Conservation (phyloP, 1,140 invertebrate species). For the Formica selysi region DNA sequence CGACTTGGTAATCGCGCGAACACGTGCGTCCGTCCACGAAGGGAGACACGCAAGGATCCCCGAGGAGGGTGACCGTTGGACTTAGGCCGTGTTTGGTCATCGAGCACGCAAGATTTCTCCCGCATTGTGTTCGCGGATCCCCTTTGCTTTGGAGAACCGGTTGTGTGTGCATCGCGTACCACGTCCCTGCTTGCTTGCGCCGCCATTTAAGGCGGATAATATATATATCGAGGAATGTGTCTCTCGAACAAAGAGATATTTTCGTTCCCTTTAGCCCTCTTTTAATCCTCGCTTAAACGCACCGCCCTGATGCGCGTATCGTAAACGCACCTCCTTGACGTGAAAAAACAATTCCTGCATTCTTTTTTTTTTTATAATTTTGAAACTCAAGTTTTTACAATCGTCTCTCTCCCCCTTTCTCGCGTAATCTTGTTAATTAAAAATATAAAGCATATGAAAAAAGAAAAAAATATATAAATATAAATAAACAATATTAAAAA, state of each 20-base stretch:
- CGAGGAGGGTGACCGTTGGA: conserved; percentile 14
- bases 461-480: neutral
- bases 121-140: conserved; percentile 70
- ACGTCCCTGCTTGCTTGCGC: conserved; percentile 63
- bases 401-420: neutral
- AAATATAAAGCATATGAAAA: neutral
- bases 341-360: neutral
- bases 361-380: neutral
- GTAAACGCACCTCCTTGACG: neutral
- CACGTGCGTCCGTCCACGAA: conserved; percentile 49
- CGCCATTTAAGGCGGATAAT: conserved; percentile 72
- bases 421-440: neutral
- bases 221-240: conserved; percentile 65
- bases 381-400: neutral
- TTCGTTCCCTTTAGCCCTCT: conserved; percentile 17
- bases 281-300: neutral
- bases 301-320: neutral
- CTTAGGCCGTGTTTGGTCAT: conserved; percentile 66
- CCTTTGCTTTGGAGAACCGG: conserved; percentile 67
- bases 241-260: conserved; percentile 59
- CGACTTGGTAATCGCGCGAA: conserved; percentile 20
- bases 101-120: conserved; percentile 66
- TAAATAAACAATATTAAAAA: neutral
- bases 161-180: conserved; percentile 53
- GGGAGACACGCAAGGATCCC: conserved; percentile 14